These are phyloP conservation scores for Philotrypesis tridentata DNA, from an alignment of 1,140 invertebrate species.

Conservation along the genomic window DNA sequence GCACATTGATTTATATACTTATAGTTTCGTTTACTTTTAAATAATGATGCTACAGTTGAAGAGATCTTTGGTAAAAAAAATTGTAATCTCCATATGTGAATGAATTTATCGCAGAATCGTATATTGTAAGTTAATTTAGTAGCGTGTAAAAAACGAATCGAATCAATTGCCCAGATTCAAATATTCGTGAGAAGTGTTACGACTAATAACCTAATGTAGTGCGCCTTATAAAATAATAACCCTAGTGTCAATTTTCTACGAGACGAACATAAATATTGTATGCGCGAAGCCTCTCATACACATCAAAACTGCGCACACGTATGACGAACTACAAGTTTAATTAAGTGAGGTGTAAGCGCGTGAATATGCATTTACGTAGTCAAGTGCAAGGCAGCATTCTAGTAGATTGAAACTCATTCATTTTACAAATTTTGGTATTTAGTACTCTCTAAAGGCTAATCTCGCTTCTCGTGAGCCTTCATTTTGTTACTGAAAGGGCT, in stretches of 20 bases:
- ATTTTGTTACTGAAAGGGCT: too few relatives aligned
- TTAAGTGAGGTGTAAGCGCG: conserved; percentile 42
- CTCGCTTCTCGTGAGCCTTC: neutral
- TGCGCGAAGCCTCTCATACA: conserved; percentile 56
- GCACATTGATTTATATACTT: neutral
- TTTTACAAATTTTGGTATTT: neutral
- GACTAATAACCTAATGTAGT: conserved; percentile 56
- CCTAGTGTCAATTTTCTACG: conserved; percentile 73
- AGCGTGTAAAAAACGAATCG: neutral
- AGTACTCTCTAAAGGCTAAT: neutral
- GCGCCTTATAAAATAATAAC: conserved; percentile 70
- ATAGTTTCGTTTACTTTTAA: too few relatives aligned
- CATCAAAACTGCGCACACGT: conserved; percentile 38
- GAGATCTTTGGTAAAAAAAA: neutral
- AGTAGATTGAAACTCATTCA: neutral
- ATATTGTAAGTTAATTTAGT: neutral
- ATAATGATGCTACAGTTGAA: too few relatives aligned
- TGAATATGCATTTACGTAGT: conserved; percentile 59
- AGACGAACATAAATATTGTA: conserved; percentile 51
- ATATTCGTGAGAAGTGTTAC: conserved; percentile 50
- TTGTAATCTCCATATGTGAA: neutral
- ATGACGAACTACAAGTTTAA: conserved; percentile 1
- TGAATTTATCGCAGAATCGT: neutral
- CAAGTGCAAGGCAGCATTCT: neutral
- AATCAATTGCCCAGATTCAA: conserved; percentile 23